Evolutionary conservation across 2,888 invertebrate genomes (phyloP).

Genomic region (Chymomyza procnemis): DNA sequence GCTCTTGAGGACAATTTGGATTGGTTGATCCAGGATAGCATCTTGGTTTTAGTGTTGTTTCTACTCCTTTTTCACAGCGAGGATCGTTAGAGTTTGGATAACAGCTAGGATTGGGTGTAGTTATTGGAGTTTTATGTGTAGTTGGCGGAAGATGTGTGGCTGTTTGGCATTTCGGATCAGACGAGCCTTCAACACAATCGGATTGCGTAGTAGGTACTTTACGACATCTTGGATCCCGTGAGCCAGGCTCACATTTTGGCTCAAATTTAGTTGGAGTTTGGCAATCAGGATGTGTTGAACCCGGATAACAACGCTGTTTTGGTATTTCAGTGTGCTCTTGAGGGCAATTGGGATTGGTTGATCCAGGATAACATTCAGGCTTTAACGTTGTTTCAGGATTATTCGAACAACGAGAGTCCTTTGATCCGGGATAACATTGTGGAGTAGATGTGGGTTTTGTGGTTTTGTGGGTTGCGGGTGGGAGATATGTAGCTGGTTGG

Average conservation of each 20-base stretch:
- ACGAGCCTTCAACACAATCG: conserved; percentile 77
- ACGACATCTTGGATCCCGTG: too few species aligned
- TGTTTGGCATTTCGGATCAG: conserved; percentile 65
- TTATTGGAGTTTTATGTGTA: conserved; percentile 65
- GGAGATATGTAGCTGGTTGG: conserved; percentile 36
- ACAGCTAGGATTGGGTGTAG: conserved; percentile 47
- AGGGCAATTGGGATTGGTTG: conserved; percentile 41
- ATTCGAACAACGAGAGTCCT: conserved; percentile 73
- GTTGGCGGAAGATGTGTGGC: conserved; percentile 55
- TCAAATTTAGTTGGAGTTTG: conserved; percentile 17
- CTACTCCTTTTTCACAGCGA: conserved; percentile 63
- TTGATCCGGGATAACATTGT: conserved; percentile 74
- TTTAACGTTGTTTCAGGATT: not conserved
- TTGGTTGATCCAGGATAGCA: conserved; percentile 74
- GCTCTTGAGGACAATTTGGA: conserved; percentile 14
- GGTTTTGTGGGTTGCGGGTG: conserved; percentile 1
- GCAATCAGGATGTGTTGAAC: conserved; percentile 52
- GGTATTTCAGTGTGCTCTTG: conserved; percentile 33
- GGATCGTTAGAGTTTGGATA: conserved; percentile 76
- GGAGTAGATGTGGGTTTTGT: not conserved
- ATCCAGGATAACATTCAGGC: conserved; percentile 53
- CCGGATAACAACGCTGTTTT: conserved; percentile 67
- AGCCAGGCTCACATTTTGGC: too few species aligned
- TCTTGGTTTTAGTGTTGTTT: conserved; percentile 1
- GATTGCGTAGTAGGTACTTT: conserved; percentile 22